Percentiles rank a stretch among this genome's conserved stretches.
These are phyloP conservation scores for Priocnemis perturbator DNA, from an alignment of 2,888 invertebrate species.

Conservation along the genomic window DNA sequence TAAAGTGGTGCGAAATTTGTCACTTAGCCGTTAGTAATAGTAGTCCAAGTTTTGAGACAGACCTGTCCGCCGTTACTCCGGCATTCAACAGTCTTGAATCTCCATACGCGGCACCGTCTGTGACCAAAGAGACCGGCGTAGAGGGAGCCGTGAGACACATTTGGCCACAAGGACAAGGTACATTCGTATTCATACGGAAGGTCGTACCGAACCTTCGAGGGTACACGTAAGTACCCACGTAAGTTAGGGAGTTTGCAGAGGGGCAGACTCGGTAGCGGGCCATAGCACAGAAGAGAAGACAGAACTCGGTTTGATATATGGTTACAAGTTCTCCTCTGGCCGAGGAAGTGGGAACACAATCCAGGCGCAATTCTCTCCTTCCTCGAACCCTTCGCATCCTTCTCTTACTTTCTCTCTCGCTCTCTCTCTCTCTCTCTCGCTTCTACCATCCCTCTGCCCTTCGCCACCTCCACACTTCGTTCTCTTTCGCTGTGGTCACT, in stretches of 20 bases:
- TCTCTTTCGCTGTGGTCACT: slow-evolving; percentile 37
- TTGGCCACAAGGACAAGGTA: slow-evolving; percentile 42
- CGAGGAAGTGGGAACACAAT: slow-evolving; percentile 63
- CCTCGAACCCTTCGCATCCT: slow-evolving; percentile 19
- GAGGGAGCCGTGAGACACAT: slow-evolving; percentile 29
- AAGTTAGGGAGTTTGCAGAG: slow-evolving; percentile 59
- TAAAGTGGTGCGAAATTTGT: too few species aligned
- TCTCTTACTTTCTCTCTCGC: slow-evolving; percentile 20
- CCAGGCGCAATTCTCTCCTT: slow-evolving; percentile 56
- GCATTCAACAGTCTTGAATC: slow-evolving; percentile 37
- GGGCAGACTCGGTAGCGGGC: slow-evolving; percentile 51
- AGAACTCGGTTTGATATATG: slow-evolving; percentile 65
- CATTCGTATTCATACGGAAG: slow-evolving; percentile 57
- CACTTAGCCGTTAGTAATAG: too few species aligned
- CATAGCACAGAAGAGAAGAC: slow-evolving; percentile 55
- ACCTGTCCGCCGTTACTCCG: slow-evolving; percentile 19
- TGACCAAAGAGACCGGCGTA: slow-evolving; percentile 7
- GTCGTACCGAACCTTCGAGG: slow-evolving; percentile 43
- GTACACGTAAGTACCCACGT: slow-evolving; percentile 55
- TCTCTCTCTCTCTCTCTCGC: slow-evolving; percentile 10
- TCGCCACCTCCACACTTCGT: neutral
- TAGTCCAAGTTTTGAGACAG: neutral
- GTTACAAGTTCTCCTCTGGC: slow-evolving; percentile 57
- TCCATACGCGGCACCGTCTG: slow-evolving; percentile 18
- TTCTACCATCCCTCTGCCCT: neutral